These are phyloP conservation scores for Atethmia centrago DNA, from an alignment of 2,888 invertebrate genomes.

Conservation along the genomic window DNA sequence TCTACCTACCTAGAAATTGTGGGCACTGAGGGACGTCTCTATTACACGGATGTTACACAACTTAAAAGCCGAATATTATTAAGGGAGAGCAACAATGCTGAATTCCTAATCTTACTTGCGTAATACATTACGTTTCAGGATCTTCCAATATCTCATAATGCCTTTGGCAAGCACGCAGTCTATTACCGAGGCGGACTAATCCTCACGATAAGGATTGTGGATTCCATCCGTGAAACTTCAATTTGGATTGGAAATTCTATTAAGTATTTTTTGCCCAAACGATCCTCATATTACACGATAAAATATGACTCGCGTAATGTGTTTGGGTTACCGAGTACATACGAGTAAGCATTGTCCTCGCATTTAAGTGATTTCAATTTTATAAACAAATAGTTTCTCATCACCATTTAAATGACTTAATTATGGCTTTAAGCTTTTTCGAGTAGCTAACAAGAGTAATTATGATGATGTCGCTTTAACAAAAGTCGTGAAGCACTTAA, in stretches of 20 bases:
- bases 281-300: slow-evolving; percentile 1
- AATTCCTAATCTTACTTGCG: slow-evolving; percentile 47
- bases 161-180: slow-evolving; percentile 43
- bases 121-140: slow-evolving; percentile 48
- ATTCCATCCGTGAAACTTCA: slow-evolving; percentile 44
- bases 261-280: slow-evolving; percentile 30
- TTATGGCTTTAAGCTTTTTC: slow-evolving; percentile 13
- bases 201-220: slow-evolving; percentile 44
- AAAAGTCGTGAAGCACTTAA: neutral
- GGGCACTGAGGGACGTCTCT: slow-evolving; percentile 28
- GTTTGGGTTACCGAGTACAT: neutral
- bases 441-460: neutral
- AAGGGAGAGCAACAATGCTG: slow-evolving; percentile 41
- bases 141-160: slow-evolving; percentile 46
- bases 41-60: slow-evolving; percentile 67
- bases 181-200: slow-evolving; percentile 60
- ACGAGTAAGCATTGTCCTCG: neutral
- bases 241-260: slow-evolving; percentile 47
- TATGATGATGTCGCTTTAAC: slow-evolving; percentile 1
- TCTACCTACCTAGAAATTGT: slow-evolving; percentile 9
- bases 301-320: slow-evolving; percentile 9
- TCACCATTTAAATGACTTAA: slow-evolving; percentile 23
- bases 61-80: slow-evolving; percentile 67
- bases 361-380: slow-evolving; percentile 21
- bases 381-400: slow-evolving; percentile 17